Conservation (phyloP, 2,797 vertebrate genomes). For the Moxostoma hubbsi region DNA sequence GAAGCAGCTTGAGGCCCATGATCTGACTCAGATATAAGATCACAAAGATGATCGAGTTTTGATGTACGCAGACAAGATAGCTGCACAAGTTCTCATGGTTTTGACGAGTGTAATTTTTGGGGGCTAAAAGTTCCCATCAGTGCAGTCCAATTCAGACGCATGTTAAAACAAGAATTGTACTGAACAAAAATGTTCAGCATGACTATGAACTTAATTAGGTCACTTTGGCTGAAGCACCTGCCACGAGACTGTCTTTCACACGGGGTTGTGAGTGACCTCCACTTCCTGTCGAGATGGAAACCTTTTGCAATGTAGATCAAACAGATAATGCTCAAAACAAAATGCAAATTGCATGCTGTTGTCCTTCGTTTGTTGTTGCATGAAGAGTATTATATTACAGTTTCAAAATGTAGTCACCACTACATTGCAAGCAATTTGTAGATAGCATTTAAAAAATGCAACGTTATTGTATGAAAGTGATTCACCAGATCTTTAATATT, state of each 20-base stretch:
- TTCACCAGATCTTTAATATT: too few relatives aligned
- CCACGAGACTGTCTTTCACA: background rate
- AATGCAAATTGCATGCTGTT: too few relatives aligned
- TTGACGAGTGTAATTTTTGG: background rate
- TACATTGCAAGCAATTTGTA: too few relatives aligned
- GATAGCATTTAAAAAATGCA: too few relatives aligned
- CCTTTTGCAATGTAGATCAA: too few relatives aligned
- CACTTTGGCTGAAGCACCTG: background rate
- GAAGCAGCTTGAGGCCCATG: background rate
- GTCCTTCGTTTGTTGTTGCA: too few relatives aligned
- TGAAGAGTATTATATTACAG: too few relatives aligned
- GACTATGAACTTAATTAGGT: background rate
- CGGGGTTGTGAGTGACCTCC: conserved; percentile 14
- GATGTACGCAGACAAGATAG: background rate
- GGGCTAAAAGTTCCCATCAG: background rate
- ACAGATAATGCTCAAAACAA: too few relatives aligned
- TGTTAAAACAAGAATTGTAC: too few relatives aligned
- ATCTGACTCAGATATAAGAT: conserved; percentile 14
- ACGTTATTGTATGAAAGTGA: too few relatives aligned
- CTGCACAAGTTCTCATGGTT: background rate
- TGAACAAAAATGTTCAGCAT: background rate
- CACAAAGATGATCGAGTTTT: background rate
- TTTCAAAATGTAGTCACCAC: too few relatives aligned
- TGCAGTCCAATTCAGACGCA: fast-evolving
- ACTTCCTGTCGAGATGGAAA: conserved; percentile 13